Base-by-base conservation (phyloP, 2,888 invertebrate genomes). In the Drepana falcataria region DNA sequence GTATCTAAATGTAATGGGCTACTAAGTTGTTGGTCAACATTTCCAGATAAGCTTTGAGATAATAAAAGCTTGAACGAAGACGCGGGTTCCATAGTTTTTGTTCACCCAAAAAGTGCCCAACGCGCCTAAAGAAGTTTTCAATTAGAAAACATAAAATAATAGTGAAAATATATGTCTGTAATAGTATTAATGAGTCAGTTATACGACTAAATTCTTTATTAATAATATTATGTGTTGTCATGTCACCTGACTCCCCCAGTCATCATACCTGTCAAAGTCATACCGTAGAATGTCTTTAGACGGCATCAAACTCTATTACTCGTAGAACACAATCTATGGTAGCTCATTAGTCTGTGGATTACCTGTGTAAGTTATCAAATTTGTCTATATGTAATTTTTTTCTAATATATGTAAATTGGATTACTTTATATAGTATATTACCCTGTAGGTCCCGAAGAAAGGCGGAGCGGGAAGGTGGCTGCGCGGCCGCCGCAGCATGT, bases 361-460 rank as follows among this genome's bases (percentile, higher is more conserved):
- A 47, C 49, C 48, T 47, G 49, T 37, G 37, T 5, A 37, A 3
- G 37, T 37, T 4, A 37, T 3, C 37, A 3, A 1, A 37, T 37
- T 37, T 37, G 5, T 3, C 3, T 37, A 3, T 4, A 37, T 37
- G 2, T 44, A 3, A 21, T 21, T 21, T 21, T 0, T 0, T 21
- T 21, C 21, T 21, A 21, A 21, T 21, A 21, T 21, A 21, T 21
- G 21, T 21, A 21, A 0, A 21, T 21, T 21, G 21, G 21, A 21
- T n/a, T n/a, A n/a, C n/a, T n/a, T n/a, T n/a, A n/a, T 7, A 40
- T 40, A 40, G 48, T 57, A 56, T 48, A 59, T 61, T 34, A 61
- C 57, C 59, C 56, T 58, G 59, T 83, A 90, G 90, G 76, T 83
- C 37, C 87, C 83, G 61, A 89, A 90, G 78, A 89, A 87, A 62